Evolutionary conservation across 30 jellyfish, hydroid and myxozoan species (phyloP).

Genomic region (Chrysaora quinquecirrha): DNA sequence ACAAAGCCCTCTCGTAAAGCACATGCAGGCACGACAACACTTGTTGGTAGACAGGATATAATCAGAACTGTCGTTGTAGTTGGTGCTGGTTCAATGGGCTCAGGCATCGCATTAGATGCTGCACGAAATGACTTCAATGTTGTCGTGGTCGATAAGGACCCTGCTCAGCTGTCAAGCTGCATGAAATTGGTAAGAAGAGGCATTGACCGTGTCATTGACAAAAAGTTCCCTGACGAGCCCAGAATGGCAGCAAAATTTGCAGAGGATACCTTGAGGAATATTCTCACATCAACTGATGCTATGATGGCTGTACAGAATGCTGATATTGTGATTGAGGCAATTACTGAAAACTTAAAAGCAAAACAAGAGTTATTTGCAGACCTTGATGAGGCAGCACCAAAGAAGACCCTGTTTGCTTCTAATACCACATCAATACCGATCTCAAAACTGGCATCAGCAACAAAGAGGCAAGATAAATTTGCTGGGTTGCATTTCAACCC

Average conservation of each 20-base stretch:
- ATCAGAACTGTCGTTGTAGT: slow-evolving; percentile 77
- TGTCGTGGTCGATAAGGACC: slow-evolving; percentile 73
- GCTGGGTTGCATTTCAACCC: slow-evolving; percentile 95
- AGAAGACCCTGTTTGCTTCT: slow-evolving; percentile 75
- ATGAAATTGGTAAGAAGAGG: slow-evolving; percentile 70
- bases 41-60: slow-evolving; percentile 54
- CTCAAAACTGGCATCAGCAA: slow-evolving; percentile 64
- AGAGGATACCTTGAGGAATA: slow-evolving; percentile 71
- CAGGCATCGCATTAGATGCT: slow-evolving; percentile 86
- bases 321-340: slow-evolving; percentile 86
- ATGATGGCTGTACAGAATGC: slow-evolving; percentile 77
- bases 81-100: slow-evolving; percentile 95
- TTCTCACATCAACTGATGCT: slow-evolving; percentile 69
- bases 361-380: slow-evolving; percentile 66
- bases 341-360: slow-evolving; percentile 62
- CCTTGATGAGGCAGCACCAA: slow-evolving; percentile 83
- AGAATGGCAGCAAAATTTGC: slow-evolving; percentile 79
- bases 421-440: slow-evolving; percentile 79
- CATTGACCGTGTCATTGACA: slow-evolving; percentile 49
- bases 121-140: slow-evolving; percentile 88
- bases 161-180: slow-evolving; percentile 72
- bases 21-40: slow-evolving; percentile 62
- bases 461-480: slow-evolving; percentile 68
- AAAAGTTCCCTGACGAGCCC: slow-evolving; percentile 93
- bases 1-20: neutral